A percentile compares a stretch with the other conserved stretches of the same genome.
These are phyloP conservation scores for Stenodema calcarata DNA, from an alignment of 2,888 invertebrate genomes.

Conservation along the genomic window DNA sequence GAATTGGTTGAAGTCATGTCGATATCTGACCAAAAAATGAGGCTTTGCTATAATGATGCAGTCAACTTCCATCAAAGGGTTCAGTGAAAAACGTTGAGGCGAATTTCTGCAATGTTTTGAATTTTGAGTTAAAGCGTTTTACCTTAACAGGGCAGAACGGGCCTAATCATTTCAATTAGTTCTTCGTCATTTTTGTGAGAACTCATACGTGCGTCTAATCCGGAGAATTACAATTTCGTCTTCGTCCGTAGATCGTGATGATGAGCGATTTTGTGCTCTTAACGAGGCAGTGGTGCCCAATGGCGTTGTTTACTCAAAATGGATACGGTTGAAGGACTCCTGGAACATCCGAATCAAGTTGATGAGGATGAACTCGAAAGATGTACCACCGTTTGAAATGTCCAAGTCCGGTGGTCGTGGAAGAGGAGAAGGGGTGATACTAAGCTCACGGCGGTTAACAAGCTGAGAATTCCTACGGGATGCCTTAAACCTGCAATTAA, in stretches of 20 bases:
- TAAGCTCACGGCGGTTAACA: slow-evolving; percentile 4
- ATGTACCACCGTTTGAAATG: slow-evolving; percentile 16
- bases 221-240: too few relatives aligned
- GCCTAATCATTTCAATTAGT: too few relatives aligned
- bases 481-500: slow-evolving; percentile 38
- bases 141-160: too few relatives aligned
- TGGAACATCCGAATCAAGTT: background rate
- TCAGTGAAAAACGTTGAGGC: too few relatives aligned
- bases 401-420: background rate
- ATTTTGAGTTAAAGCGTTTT: too few relatives aligned
- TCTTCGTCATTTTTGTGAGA: too few relatives aligned
- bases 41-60: too few relatives aligned
- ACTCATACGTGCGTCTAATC: too few relatives aligned
- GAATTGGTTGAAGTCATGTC: too few relatives aligned
- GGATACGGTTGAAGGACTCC: slow-evolving; percentile 6
- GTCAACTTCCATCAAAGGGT: too few relatives aligned
- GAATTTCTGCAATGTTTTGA: too few relatives aligned
- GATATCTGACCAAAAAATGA: too few relatives aligned
- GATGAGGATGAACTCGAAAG: background rate
- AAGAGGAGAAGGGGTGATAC: background rate
- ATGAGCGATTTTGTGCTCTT: background rate
- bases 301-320: slow-evolving; percentile 23
- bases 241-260: background rate
- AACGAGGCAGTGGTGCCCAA: background rate
- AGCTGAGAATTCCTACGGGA: background rate